phyloP scores from a whole-genome alignment of 1,140 invertebrate genomes.

The Drosophila bifasciata region DNA sequence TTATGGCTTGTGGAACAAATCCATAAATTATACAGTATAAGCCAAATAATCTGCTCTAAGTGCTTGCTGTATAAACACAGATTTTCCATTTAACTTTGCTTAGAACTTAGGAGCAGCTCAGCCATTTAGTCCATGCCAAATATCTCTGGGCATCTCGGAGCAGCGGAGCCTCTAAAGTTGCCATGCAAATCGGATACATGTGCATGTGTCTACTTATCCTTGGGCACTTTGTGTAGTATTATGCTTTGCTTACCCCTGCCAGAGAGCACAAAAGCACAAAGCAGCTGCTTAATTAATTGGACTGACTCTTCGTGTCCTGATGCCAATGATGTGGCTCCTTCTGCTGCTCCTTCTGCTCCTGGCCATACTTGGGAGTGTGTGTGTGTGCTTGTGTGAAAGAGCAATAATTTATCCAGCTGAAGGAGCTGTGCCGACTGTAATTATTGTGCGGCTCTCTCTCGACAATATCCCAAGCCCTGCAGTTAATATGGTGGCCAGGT shows the following conservation, averaged over 20 bases:
- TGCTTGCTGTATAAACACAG: constrained; percentile 6
- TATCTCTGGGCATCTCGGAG: neutral
- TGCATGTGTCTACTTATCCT: constrained; percentile 1
- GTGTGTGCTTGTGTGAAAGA: constrained; percentile 14
- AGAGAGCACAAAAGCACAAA: constrained; percentile 28
- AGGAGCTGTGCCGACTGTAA: constrained; percentile 40
- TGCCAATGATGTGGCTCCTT: constrained; percentile 43
- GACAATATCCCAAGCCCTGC: constrained; percentile 67
- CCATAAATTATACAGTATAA: constrained; percentile 12
- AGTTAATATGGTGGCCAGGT: constrained; percentile 82
- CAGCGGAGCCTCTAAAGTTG: constrained; percentile 2
- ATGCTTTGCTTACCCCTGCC: constrained; percentile 9
- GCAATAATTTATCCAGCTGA: constrained; percentile 47
- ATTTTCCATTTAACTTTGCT: constrained; percentile 30
- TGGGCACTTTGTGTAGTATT: too few relatives aligned
- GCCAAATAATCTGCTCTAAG: neutral
- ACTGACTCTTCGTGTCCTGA: constrained; percentile 48
- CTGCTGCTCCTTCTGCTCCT: constrained; percentile 37
- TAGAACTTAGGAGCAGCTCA: constrained; percentile 14
- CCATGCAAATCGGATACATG: constrained; percentile 4
- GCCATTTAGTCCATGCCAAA: neutral
- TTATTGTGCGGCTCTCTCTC: constrained; percentile 54
- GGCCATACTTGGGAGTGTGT: constrained; percentile 1
- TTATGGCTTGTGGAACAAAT: neutral
- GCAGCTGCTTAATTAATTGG: constrained; percentile 69